Percentiles rank a stretch among this genome's conserved stretches.
Conservation (phyloP, 2,888 invertebrate species). For the Erpobdella octoculata region DNA sequence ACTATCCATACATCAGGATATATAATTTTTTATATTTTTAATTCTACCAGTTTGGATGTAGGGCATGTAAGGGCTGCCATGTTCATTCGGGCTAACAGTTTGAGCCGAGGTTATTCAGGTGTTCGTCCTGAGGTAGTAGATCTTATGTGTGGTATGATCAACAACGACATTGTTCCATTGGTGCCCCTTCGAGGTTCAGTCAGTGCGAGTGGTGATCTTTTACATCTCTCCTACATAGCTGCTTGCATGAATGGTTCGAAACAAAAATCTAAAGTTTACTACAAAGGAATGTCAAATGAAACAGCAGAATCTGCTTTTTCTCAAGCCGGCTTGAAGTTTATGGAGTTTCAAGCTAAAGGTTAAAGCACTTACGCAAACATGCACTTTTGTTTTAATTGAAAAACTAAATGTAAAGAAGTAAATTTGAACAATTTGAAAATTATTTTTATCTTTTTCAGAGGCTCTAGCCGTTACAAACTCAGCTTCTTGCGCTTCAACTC, state of each 20-base stretch:
- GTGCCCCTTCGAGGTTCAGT: constrained; percentile 40
- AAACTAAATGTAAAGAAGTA: too few species aligned
- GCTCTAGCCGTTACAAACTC: constrained; percentile 40
- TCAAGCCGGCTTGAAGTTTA: constrained; percentile 34
- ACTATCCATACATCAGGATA: too few species aligned
- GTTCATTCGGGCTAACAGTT: constrained; percentile 41
- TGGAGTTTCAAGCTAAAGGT: constrained; percentile 38
- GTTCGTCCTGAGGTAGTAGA: constrained; percentile 36
- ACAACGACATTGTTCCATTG: constrained; percentile 37
- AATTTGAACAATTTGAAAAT: background rate
- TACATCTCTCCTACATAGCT: constrained; percentile 41
- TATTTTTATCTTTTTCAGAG: constrained; percentile 35
- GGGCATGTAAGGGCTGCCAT: constrained; percentile 39
- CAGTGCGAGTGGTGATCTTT: constrained; percentile 41
- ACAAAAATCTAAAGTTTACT: constrained; percentile 27
- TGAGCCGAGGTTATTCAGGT: constrained; percentile 38
- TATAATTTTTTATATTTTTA: too few species aligned
- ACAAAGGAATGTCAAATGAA: constrained; percentile 8
- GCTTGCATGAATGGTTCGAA: constrained; percentile 38
- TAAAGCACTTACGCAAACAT: background rate
- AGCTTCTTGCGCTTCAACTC: constrained; percentile 36
- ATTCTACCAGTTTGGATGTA: constrained; percentile 24
- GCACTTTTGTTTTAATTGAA: background rate
- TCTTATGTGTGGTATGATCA: constrained; percentile 37
- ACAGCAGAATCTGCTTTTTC: constrained; percentile 36